Evolutionary conservation across 2,113 vertebrate genomes (phyloP), one percentile per base, ranked within the genome.

Genomic region (Pipa parva): DNA sequence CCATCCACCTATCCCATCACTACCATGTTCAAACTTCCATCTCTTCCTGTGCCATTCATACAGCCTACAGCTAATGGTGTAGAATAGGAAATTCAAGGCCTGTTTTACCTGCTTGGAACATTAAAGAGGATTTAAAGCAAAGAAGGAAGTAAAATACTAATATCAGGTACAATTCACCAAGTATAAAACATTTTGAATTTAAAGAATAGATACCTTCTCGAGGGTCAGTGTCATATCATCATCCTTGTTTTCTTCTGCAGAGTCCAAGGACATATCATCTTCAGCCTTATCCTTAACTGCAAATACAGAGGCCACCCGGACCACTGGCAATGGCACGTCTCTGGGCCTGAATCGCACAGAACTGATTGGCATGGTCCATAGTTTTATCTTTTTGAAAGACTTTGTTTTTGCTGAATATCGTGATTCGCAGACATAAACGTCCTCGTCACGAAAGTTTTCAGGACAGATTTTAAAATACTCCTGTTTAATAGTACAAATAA

Each of bases 331-430:
- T 1, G 96, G 93, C 1, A 95, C 87, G 2, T 95, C 93, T 66
- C 96, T 88, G 49, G 93, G 91, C 48, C 92, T 87, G 75, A 99
- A 95, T 21, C 91, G 89, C 7, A 98, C 94, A 1, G 96, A 95
- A 80, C 92, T 97, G 65, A 97, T 75, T 5, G 97, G 96, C 96
- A 98, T 97, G 46, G 96, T 91, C 97, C 97, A 99, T 75, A 99
- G 77, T 69, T 99, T 99, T 81, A 99, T 99, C 86, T 99, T 99
- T 77, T 99, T 99, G 77, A 99, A 99, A 69, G 96, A 95, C 71
- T 99, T 99, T 42, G 94, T 91, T 81, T 99, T 99, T 0, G 97
- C 96, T 18, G 97, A 99, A 72, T 99, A 99, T 36, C 97, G 93
- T 0, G 97, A 99, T 78, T 98, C 97, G 2, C 97, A 99, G 46